Percentiles rank a stretch among this genome's conserved stretches.
These are phyloP conservation scores for Thyatira batis DNA, from an alignment of 2,888 invertebrate genomes.

Conservation along the genomic window DNA sequence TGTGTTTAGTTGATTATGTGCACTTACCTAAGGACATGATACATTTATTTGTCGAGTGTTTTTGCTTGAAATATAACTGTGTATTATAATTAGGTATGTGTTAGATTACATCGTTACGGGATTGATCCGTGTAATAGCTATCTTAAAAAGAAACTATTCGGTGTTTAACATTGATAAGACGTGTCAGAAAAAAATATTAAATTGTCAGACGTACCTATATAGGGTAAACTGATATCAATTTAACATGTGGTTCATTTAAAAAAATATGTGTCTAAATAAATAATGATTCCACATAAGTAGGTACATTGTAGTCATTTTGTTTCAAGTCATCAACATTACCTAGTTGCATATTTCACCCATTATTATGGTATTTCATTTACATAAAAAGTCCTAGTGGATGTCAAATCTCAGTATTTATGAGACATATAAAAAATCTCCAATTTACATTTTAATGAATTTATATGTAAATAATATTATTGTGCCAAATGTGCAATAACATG, in stretches of 20 bases:
- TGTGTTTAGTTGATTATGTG: constrained; percentile 44
- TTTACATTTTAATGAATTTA: neutral
- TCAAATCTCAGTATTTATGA: neutral
- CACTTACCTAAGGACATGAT: constrained; percentile 40
- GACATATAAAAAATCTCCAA: neutral
- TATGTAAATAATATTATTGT: constrained; percentile 19
- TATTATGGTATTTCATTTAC: neutral
- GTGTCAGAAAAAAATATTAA: neutral
- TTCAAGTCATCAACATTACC: neutral
- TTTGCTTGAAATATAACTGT: neutral
- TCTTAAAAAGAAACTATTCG: neutral
- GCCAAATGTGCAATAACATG: constrained; percentile 34
- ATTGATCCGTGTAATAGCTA: neutral
- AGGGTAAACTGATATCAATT: too few relatives aligned
- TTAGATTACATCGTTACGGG: neutral
- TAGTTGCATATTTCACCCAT: neutral
- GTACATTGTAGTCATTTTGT: neutral
- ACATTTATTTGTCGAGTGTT: constrained; percentile 14
- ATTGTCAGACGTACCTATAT: neutral
- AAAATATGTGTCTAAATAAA: too few relatives aligned
- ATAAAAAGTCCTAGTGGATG: neutral
- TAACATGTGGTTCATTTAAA: too few relatives aligned
- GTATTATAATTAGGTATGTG: neutral
- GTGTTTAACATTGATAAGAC: neutral
- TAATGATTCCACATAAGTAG: too few relatives aligned